phyloP scores from a whole-genome alignment of 2,797 vertebrate species.

The Anguilla obscura region DNA sequence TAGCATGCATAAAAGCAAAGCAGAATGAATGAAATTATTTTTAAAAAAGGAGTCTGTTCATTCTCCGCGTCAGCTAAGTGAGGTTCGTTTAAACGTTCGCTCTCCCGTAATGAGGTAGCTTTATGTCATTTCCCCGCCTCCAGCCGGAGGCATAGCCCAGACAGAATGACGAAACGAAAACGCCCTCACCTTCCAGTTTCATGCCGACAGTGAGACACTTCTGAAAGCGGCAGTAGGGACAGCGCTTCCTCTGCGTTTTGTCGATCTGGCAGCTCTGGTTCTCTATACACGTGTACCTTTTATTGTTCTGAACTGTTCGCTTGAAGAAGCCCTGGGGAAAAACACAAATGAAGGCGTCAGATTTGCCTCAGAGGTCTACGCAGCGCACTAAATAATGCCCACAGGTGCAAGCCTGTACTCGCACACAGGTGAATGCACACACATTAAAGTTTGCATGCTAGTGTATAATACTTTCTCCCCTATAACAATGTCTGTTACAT shows the following conservation, averaged over 20 bases:
- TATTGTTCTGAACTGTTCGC: conserved; percentile 99
- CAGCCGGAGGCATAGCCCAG: conserved; percentile 33
- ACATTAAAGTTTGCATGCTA: conserved; percentile 38
- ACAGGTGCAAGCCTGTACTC: conserved; percentile 53
- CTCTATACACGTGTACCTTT: conserved; percentile 99
- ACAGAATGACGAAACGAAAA: conserved; percentile 15
- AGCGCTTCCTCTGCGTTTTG: conserved; percentile 98
- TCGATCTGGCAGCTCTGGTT: conserved; percentile 99
- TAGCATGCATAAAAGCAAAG: conserved; percentile 26
- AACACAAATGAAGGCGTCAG: conserved; percentile 74
- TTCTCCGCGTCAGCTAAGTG: background rate
- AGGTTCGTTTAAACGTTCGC: conserved; percentile 9
- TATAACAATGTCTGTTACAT: conserved; percentile 20
- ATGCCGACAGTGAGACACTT: conserved; percentile 98
- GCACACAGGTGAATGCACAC: conserved; percentile 48
- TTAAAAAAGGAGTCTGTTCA: background rate
- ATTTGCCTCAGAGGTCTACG: conserved; percentile 65
- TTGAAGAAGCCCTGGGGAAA: conserved; percentile 95
- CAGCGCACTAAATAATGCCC: conserved; percentile 45
- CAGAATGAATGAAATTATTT: conserved; percentile 2
- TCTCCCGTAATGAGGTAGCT: conserved; percentile 43
- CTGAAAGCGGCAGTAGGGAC: conserved; percentile 98
- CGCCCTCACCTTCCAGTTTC: conserved; percentile 94
- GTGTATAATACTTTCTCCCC: background rate
- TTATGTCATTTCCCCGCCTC: conserved; percentile 44